phyloP scores from a whole-genome alignment of 2,113 vertebrate genomes.

The human region GRCh38 chr22:27066501-27067000 shows the following conservation, averaged over 20 bases:
- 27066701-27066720: not conserved
- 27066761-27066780: not conserved
- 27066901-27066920: not conserved
- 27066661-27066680: not conserved
- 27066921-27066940: not conserved
- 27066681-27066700: not conserved
- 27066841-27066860: not conserved
- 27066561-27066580: not conserved
- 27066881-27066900: not conserved
- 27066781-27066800: not conserved
- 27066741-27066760: not conserved
- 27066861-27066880: not conserved
- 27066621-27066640: rapidly evolving
- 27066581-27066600: not conserved
- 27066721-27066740: not conserved
- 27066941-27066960: conserved; percentile 62
- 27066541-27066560: not conserved
- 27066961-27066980: not conserved
- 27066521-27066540: not conserved
- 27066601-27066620: too few species aligned
- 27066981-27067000: conserved; percentile 44
- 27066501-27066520: not conserved
- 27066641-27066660: not conserved
- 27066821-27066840: rapidly evolving
- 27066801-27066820: rapidly evolving